These are phyloP conservation scores for Rhincodon typus DNA, from an alignment of 2,797 vertebrate genomes.

Conservation along the genomic window DNA sequence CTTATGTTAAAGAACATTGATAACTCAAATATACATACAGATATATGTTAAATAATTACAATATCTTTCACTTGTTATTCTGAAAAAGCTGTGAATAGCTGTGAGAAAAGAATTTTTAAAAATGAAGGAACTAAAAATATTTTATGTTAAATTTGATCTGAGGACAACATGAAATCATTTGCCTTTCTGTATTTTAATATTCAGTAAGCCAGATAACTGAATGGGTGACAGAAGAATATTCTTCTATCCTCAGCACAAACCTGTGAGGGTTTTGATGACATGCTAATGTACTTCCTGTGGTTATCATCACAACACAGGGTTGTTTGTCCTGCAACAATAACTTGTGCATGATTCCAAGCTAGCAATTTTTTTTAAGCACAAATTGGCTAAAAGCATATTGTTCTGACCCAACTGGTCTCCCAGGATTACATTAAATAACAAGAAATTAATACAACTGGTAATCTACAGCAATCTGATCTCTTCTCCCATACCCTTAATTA, in stretches of 20 bases:
- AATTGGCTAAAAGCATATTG: background rate
- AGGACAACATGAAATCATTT: background rate
- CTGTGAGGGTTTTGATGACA: background rate
- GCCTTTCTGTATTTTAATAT: conserved; percentile 14
- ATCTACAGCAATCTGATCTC: background rate
- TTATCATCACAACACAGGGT: background rate
- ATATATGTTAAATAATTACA: conserved; percentile 27
- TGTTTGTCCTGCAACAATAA: background rate
- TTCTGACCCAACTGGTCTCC: background rate
- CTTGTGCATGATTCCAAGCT: background rate
- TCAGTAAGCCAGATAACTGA: background rate
- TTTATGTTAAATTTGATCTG: background rate
- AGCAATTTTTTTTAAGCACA: background rate
- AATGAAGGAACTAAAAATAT: background rate
- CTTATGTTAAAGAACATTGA: background rate
- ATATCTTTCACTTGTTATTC: background rate
- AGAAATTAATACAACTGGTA: background rate
- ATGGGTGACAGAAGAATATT: background rate
- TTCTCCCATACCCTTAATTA: background rate
- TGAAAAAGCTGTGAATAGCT: background rate
- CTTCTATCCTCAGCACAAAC: background rate
- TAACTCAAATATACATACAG: background rate
- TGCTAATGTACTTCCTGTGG: background rate
- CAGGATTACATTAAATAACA: background rate
- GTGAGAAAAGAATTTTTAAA: too few relatives aligned